Evolutionary conservation across 2,888 invertebrate genomes (phyloP).

Genomic region (Hipparchia semele): DNA sequence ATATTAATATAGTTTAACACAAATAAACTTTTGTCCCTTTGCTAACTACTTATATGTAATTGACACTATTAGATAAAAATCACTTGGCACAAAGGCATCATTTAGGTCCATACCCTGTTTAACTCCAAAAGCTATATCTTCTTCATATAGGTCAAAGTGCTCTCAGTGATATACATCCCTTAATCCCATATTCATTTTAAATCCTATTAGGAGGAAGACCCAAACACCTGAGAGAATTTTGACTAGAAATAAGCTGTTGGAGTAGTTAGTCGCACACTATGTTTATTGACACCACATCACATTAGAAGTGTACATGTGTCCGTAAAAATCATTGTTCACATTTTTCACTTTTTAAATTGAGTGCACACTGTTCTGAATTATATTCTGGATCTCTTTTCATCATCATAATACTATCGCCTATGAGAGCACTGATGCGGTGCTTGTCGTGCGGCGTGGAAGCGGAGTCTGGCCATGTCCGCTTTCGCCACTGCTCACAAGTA

Average conservation of each 20-base stretch:
- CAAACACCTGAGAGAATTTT: constrained; percentile 72
- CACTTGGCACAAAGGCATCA: constrained; percentile 82
- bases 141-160: constrained; percentile 74
- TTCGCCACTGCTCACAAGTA: constrained; percentile 76
- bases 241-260: constrained; percentile 76
- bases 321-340: constrained; percentile 77
- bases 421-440: constrained; percentile 79
- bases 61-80: constrained; percentile 80
- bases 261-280: constrained; percentile 47
- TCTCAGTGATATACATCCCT: constrained; percentile 61
- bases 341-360: constrained; percentile 80
- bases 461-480: constrained; percentile 68
- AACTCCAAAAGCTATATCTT: constrained; percentile 64
- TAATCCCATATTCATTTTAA: constrained; percentile 43
- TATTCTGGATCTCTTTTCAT: constrained; percentile 75
- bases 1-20: constrained; percentile 72
- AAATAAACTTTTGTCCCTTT: constrained; percentile 71
- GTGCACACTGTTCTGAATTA: constrained; percentile 71
- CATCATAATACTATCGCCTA: constrained; percentile 74
- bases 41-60: constrained; percentile 76
- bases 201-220: constrained; percentile 65
- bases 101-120: constrained; percentile 81
- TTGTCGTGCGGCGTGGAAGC: constrained; percentile 66
- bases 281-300: constrained; percentile 41
- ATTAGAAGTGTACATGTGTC: constrained; percentile 43